Conservation (phyloP, 2,888 invertebrate genomes). For the Zele albiditarsus region DNA sequence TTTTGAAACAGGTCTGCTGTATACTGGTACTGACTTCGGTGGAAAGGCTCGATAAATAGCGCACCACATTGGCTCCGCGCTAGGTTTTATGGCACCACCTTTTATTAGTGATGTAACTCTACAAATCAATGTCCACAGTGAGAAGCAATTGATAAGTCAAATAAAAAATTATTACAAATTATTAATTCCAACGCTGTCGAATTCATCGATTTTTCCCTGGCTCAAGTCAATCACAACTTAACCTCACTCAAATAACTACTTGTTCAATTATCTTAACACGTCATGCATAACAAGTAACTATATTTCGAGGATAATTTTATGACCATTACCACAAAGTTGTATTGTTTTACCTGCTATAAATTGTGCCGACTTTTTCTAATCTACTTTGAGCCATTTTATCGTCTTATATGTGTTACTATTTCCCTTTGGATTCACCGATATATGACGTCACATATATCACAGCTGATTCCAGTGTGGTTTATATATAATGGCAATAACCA, state of each 20-base stretch:
- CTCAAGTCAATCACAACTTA: not conserved
- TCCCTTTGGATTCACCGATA: not conserved
- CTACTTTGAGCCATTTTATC: constrained; percentile 67
- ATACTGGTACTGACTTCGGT: constrained; percentile 87
- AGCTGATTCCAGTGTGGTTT: not conserved
- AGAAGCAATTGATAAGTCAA: constrained; percentile 18
- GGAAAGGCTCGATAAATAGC: constrained; percentile 93
- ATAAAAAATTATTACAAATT: constrained; percentile 7
- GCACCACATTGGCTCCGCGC: constrained; percentile 94
- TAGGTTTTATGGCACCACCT: constrained; percentile 84
- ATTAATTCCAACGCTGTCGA: too few species aligned
- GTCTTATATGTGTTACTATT: not conserved
- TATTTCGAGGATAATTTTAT: not conserved
- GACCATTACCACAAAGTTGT: not conserved
- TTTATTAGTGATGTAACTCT: constrained; percentile 87
- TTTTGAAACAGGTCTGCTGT: constrained; percentile 79
- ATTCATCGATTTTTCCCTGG: too few species aligned
- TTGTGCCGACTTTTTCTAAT: constrained; percentile 67
- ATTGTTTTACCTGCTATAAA: constrained; percentile 62
- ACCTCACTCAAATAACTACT: constrained; percentile 28
- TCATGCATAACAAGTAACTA: not conserved
- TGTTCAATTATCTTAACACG: not conserved
- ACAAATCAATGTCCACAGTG: constrained; percentile 58
- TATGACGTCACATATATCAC: not conserved
- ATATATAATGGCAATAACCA: not conserved